phyloP scores from a whole-genome alignment of 2,888 invertebrate species.

The Pristionchus japonicus region DNA sequence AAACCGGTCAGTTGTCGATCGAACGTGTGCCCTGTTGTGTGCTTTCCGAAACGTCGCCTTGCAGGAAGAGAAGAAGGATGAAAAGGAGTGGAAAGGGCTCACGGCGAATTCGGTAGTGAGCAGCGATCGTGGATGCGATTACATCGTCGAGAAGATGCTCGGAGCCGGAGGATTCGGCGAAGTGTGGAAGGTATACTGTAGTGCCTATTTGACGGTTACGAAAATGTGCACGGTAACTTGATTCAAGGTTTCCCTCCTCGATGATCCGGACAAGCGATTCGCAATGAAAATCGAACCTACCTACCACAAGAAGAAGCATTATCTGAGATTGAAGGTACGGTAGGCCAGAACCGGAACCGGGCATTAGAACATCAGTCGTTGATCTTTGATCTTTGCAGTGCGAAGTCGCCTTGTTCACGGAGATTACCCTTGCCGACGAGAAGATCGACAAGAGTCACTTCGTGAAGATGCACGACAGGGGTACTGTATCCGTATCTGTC shows the following conservation, averaged over 20 bases:
- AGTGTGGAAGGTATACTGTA: neutral
- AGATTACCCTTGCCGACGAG: neutral
- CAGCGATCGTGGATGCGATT: neutral
- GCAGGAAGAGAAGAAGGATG: neutral
- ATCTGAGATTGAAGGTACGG: neutral
- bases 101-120: neutral
- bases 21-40: neutral
- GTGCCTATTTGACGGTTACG: too few relatives aligned
- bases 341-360: too few relatives aligned
- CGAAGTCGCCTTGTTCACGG: neutral
- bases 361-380: neutral
- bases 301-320: neutral
- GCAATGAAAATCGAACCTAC: neutral
- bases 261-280: neutral
- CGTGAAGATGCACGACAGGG: neutral
- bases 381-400: neutral
- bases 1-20: neutral
- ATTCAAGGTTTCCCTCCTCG: neutral
- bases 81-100: neutral
- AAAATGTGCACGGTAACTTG: neutral
- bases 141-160: neutral
- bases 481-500: too few relatives aligned
- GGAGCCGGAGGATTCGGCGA: neutral
- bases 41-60: neutral
- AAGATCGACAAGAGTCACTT: slow-evolving; percentile 4